Conservation (phyloP, 1,140 invertebrate species). For the Drosophila rhopaloa region DNA sequence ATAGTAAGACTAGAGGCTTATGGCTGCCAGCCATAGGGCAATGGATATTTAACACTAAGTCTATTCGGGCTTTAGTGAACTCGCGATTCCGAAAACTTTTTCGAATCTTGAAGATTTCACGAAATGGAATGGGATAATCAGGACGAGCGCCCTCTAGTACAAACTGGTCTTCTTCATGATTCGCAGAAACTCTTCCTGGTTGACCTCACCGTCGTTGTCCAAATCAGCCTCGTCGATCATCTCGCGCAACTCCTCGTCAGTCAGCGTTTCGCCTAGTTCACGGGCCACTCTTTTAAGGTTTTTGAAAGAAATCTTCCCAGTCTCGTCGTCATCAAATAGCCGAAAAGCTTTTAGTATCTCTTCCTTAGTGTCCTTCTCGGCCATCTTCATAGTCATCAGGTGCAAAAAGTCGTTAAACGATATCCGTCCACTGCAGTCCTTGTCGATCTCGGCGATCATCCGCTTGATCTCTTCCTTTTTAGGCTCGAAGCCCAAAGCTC, state of each 20-base stretch:
- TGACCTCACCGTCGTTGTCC: slow-evolving; percentile 98
- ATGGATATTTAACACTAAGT: too few relatives aligned
- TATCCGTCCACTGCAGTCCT: slow-evolving; percentile 93
- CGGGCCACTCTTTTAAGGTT: slow-evolving; percentile 98
- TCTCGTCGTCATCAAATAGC: slow-evolving; percentile 97
- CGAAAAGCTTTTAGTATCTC: slow-evolving; percentile 98
- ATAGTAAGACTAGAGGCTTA: too few relatives aligned
- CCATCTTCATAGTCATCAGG: slow-evolving; percentile 97
- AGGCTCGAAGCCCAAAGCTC: slow-evolving; percentile 97
- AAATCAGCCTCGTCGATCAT: slow-evolving; percentile 99
- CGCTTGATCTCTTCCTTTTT: slow-evolving; percentile 99
- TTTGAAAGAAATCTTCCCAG: slow-evolving; percentile 97
- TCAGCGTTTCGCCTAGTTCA: slow-evolving; percentile 97
- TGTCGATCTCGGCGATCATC: slow-evolving; percentile 96
- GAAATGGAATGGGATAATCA: too few relatives aligned
- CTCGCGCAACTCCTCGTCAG: slow-evolving; percentile 98
- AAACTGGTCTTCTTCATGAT: slow-evolving; percentile 99
- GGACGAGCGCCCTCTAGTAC: slow-evolving; percentile 87
- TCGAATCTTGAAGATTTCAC: neutral
- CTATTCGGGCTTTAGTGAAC: too few relatives aligned
- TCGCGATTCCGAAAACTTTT: too few relatives aligned
- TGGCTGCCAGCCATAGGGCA: too few relatives aligned
- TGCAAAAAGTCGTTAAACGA: slow-evolving; percentile 95
- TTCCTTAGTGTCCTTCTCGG: slow-evolving; percentile 97
- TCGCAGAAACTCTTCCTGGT: slow-evolving; percentile 96